Conservation (phyloP, 1,140 invertebrate genomes). For the Nephila pilipes region DNA sequence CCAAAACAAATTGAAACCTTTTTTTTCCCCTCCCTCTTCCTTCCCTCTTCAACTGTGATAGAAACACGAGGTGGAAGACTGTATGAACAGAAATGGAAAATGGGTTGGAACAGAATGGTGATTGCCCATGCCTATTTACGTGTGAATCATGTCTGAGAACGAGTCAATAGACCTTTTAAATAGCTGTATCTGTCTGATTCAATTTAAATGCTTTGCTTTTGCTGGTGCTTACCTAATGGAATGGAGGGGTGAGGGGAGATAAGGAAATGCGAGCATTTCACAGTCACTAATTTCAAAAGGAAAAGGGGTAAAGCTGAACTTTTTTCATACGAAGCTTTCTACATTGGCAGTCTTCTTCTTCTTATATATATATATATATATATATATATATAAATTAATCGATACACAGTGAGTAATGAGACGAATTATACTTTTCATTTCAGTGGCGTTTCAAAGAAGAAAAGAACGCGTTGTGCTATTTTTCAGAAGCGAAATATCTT, state of each 20-base stretch:
- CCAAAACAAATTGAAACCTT: conserved; percentile 73
- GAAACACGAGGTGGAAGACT: background rate
- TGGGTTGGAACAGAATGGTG: background rate
- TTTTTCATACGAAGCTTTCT: no score
- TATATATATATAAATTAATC: no score
- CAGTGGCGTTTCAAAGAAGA: no score
- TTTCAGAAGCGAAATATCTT: no score
- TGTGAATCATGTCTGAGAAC: background rate
- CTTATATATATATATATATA: no score
- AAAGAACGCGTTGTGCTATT: no score
- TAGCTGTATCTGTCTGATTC: conserved; percentile 62
- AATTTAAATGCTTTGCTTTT: conserved; percentile 62
- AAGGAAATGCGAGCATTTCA: background rate
- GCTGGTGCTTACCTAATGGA: conserved; percentile 52
- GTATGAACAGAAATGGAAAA: conserved; percentile 3
- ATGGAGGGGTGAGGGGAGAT: background rate
- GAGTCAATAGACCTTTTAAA: conserved; percentile 55
- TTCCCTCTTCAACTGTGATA: background rate
- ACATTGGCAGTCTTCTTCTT: no score
- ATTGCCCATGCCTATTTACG: conserved; percentile 49
- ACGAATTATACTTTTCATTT: no score
- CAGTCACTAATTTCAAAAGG: background rate
- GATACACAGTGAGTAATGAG: no score
- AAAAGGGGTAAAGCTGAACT: background rate
- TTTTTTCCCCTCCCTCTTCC: background rate